A percentile compares a stretch with the other conserved stretches of the same genome.
Conservation (phyloP, 2,797 vertebrate genomes). For the Eidolon dupreanum region DNA sequence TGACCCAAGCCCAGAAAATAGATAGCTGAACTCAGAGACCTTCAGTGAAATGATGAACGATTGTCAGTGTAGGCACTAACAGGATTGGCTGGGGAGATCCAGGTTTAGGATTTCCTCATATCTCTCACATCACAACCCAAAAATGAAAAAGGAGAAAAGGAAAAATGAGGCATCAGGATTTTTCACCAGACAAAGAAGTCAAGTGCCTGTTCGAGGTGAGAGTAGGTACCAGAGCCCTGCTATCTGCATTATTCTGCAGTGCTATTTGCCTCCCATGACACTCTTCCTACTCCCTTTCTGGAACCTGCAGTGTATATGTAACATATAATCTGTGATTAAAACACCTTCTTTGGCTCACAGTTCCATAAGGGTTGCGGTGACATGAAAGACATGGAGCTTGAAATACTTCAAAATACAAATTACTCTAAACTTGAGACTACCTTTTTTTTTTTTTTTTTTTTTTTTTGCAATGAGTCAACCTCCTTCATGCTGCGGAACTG, state of each 20-base stretch:
- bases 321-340: slow-evolving; percentile 33
- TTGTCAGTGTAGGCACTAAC: slow-evolving; percentile 29
- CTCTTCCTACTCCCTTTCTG: background rate
- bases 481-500: slow-evolving; percentile 1
- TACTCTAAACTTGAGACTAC: slow-evolving; percentile 39
- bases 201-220: background rate
- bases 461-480: background rate
- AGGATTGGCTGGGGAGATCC: background rate
- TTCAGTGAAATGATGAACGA: background rate
- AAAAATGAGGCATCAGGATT: background rate
- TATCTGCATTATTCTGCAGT: background rate
- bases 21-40: slow-evolving; percentile 34
- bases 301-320: background rate
- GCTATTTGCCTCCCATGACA: background rate
- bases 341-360: slow-evolving; percentile 22
- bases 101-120: background rate
- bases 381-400: slow-evolving; percentile 1
- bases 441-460: no score
- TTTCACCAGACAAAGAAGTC: background rate
- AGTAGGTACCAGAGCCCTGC: background rate
- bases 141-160: slow-evolving; percentile 31
- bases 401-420: slow-evolving; percentile 55
- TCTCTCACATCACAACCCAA: background rate
- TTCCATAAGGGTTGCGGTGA: slow-evolving; percentile 9
- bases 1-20: slow-evolving; percentile 40